A percentile compares a stretch with the other conserved stretches of the same genome.
Conservation (phyloP, 2,888 invertebrate genomes). For the Heliconius sara region DNA sequence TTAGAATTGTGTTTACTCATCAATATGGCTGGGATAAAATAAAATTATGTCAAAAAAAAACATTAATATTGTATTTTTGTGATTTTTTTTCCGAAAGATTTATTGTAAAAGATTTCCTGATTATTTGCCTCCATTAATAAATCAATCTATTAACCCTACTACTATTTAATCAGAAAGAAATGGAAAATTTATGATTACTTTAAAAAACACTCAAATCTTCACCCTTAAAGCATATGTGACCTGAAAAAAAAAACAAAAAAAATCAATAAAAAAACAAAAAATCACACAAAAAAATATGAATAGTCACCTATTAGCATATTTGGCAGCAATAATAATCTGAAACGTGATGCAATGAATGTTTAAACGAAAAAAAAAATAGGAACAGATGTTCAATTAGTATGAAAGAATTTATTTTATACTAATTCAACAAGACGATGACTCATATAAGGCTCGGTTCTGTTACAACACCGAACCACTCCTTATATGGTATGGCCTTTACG, state of each 20-base stretch:
- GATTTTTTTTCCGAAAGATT: too few relatives aligned
- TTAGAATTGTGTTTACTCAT: too few relatives aligned
- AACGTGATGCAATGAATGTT: conserved; percentile 25
- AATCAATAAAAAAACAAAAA: neutral
- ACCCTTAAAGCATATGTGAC: neutral
- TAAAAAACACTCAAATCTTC: neutral
- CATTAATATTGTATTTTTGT: neutral
- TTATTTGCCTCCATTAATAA: too few relatives aligned
- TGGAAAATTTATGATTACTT: too few relatives aligned
- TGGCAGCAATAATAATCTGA: neutral
- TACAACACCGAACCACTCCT: conserved; percentile 72
- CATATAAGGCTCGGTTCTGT: conserved; percentile 71
- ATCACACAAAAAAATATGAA: conserved; percentile 1
- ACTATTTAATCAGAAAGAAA: too few relatives aligned
- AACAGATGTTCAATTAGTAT: conserved; percentile 77
- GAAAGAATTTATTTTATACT: conserved; percentile 73
- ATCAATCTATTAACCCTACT: too few relatives aligned
- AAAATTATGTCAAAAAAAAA: neutral
- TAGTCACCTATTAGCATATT: neutral
- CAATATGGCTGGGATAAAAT: neutral
- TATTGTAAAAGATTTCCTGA: too few relatives aligned
- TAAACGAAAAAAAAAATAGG: conserved; percentile 47
- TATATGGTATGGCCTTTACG: conserved; percentile 79
- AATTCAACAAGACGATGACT: conserved; percentile 74
- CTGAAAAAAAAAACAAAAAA: neutral